A percentile compares a stretch with the other conserved stretches of the same genome.
Evolutionary conservation across 2,888 invertebrate species (phyloP).

Genomic region (Nezara viridula): DNA sequence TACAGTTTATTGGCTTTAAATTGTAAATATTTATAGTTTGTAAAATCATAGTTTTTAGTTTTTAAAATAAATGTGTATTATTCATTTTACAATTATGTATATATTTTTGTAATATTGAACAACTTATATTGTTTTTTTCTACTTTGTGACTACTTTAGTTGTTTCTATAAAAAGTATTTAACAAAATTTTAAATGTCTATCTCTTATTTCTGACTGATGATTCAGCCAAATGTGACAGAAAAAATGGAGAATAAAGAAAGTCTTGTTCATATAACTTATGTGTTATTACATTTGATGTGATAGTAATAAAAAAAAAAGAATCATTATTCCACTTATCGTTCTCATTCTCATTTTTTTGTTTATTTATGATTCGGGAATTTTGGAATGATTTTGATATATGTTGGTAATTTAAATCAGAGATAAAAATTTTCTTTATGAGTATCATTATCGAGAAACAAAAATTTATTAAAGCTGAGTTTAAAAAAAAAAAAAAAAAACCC

Average conservation of each 20-base stretch:
- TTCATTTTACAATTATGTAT: conserved; percentile 54
- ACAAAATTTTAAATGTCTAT: conserved; percentile 16
- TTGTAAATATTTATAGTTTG: conserved; percentile 41
- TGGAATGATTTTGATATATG: background rate
- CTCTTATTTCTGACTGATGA: conserved; percentile 29
- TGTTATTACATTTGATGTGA: conserved; percentile 42
- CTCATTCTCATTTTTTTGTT: background rate
- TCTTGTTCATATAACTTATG: background rate
- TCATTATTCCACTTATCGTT: background rate
- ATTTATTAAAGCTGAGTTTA: too few species aligned
- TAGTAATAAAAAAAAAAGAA: conserved; percentile 25
- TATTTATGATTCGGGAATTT: background rate
- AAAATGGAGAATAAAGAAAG: background rate
- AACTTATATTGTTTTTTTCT: conserved; percentile 36
- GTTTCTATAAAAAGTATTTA: conserved; percentile 27
- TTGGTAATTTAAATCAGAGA: background rate
- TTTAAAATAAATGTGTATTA: conserved; percentile 47
- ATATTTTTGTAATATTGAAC: conserved; percentile 54
- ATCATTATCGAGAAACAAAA: background rate
- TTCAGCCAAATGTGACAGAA: background rate
- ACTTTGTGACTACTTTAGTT: conserved; percentile 25
- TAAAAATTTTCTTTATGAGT: background rate
- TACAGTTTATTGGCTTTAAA: conserved; percentile 41
- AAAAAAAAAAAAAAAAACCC: too few species aligned
- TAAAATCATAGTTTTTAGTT: background rate